Base-by-base conservation (phyloP, 2,888 invertebrate species). In the Mactromeris polynyma region DNA sequence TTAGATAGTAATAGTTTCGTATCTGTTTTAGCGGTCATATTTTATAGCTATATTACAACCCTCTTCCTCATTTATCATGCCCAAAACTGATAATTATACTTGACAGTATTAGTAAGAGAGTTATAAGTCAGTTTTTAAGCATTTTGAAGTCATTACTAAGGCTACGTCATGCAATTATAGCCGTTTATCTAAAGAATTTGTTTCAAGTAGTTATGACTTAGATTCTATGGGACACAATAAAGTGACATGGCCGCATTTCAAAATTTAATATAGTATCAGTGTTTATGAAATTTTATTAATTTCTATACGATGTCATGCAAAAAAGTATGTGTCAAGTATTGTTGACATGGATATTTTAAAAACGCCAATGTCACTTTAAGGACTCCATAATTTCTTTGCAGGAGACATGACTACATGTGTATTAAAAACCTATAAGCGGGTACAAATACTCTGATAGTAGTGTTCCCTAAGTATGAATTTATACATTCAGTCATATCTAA, bases 1-100 rank as follows among this genome's bases (percentile, higher is more conserved):
- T 69, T 21, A 82, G 64, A 58, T 73, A 7, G 40, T 64, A 4
- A 33, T 73, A 77, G 73, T 73, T 38, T 73, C 21, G n/a, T 83
- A 79, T 79, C 79, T 79, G 19, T 79, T 40, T 26, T 21, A 26
- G 31, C 19, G n/a, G 69, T 73, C 14, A 69, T 46, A 26, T 73
- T 83, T 73, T 69, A 83, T 33, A 73, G 38, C 42, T 73, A 83
- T 83, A 19, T 46, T 83, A 83, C 73, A 31, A 40, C 46, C 17
- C 17, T 42, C 19, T 31, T 1, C 17, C 42, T 73, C 26, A 83
- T 83, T 73, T 73, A 83, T 83, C 83, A 83, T 73, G 21, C 33
- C 1, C 6, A 19, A 33, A 33, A 73, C 36, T 73, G 73, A 73
- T 73, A 73, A 33, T 33, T 73, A 17, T 4, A 26, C 26, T 26